Percentiles rank a stretch among this genome's conserved stretches.
These are phyloP conservation scores for Fregetta grallaria DNA, from an alignment of 2,113 vertebrate species.

Conservation along the genomic window DNA sequence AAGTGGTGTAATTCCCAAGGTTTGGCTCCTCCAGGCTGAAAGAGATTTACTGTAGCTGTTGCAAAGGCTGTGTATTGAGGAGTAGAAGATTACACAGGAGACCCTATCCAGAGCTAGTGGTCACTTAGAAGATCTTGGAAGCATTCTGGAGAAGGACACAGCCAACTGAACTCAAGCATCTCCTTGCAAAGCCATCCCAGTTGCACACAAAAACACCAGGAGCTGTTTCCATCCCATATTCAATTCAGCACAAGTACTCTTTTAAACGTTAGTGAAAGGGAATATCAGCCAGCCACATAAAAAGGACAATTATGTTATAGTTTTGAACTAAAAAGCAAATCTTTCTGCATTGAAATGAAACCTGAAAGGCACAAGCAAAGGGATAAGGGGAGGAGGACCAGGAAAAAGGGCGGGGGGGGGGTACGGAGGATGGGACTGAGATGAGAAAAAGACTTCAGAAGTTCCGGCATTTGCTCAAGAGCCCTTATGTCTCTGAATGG, in stretches of 20 bases:
- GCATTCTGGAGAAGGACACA: constrained; percentile 27
- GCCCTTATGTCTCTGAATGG: constrained; percentile 22
- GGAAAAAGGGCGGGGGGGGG: not conserved
- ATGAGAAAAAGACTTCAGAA: constrained; percentile 28
- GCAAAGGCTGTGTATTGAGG: constrained; percentile 32
- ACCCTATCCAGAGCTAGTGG: constrained; percentile 38
- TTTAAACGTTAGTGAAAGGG: constrained; percentile 42
- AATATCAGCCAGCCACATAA: constrained; percentile 25
- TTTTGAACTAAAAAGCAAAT: constrained; percentile 49
- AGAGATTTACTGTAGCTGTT: constrained; percentile 52
- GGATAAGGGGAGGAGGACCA: not conserved
- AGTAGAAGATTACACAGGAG: constrained; percentile 59
- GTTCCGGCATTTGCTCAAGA: not conserved
- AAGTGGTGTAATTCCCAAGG: not conserved
- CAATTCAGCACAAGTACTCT: constrained; percentile 25
- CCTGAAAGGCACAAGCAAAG: constrained; percentile 14
- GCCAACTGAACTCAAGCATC: not conserved
- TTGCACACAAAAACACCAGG: not conserved
- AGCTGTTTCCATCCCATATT: constrained; percentile 51
- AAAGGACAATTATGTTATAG: constrained; percentile 28
- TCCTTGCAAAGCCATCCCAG: not conserved
- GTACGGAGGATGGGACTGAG: not conserved
- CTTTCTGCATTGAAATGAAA: constrained; percentile 33
- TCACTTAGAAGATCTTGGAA: constrained; percentile 67
- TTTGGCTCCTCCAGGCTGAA: not conserved